Evolutionary conservation across 2,113 vertebrate genomes (phyloP).

Genomic region (Crocuta crocuta): DNA sequence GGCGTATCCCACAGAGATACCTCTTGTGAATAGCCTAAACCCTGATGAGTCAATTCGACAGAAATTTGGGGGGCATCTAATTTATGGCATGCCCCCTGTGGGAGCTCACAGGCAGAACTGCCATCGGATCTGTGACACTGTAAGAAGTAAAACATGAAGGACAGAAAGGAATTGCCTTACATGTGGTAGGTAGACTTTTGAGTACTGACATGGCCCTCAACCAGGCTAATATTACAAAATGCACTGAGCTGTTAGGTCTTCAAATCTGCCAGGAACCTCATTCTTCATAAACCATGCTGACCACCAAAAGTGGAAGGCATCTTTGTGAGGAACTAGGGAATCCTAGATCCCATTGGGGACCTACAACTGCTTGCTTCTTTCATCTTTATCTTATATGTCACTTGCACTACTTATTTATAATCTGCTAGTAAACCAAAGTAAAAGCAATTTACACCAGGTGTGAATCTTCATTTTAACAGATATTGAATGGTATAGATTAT

Average conservation of each 20-base stretch:
- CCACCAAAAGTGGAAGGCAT: background rate
- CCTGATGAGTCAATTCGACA: background rate
- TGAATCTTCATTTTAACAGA: conserved; percentile 35
- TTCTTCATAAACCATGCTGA: background rate
- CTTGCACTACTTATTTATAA: background rate
- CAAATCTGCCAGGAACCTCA: background rate
- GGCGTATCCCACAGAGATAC: background rate
- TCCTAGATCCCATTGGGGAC: background rate
- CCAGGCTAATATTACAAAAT: background rate
- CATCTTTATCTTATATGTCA: background rate
- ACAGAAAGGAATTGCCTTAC: background rate
- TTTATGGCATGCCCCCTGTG: background rate
- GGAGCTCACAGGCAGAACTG: background rate
- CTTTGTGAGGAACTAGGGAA: background rate
- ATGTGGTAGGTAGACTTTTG: background rate
- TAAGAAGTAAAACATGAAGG: background rate
- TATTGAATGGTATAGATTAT: background rate
- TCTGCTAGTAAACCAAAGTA: background rate
- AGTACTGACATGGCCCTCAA: background rate
- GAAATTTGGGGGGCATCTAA: background rate
- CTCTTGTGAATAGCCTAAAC: background rate
- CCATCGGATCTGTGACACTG: background rate
- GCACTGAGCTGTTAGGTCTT: background rate
- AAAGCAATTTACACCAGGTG: background rate
- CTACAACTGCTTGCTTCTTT: background rate